Evolutionary conservation across 37 sponge, comb jelly and placozoan species (phyloP).

Genomic region (Theonella swinhoei): DNA sequence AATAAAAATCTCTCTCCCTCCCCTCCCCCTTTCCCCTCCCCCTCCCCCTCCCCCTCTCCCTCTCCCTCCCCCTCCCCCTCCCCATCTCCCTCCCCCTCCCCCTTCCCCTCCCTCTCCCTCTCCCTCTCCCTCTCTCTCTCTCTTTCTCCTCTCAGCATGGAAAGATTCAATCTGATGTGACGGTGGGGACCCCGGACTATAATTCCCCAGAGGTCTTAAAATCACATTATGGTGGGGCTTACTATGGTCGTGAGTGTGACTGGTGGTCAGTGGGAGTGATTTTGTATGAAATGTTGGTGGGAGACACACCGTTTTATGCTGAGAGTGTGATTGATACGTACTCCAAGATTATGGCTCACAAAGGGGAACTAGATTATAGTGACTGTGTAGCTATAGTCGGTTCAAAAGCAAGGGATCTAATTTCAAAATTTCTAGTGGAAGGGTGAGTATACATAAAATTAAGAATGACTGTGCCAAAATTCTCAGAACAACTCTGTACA

Average conservation of each 20-base stretch:
- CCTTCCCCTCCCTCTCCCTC: not conserved
- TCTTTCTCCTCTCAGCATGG: slow-evolving; percentile 69
- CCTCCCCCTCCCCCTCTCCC: not conserved
- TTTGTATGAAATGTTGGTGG: slow-evolving; percentile 93
- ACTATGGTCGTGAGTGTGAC: slow-evolving; percentile 97
- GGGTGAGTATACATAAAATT: slow-evolving; percentile 71
- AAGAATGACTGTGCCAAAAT: too few species aligned
- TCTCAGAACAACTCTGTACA: too few species aligned
- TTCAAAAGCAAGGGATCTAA: slow-evolving; percentile 74
- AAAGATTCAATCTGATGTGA: slow-evolving; percentile 83
- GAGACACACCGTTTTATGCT: slow-evolving; percentile 97
- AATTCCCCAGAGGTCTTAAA: slow-evolving; percentile 96
- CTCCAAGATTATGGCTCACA: slow-evolving; percentile 96
- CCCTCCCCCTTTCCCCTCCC: not conserved
- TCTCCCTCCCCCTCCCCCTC: not conserved
- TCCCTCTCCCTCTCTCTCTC: not conserved
- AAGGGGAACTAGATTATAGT: slow-evolving; percentile 77
- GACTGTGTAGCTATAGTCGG: slow-evolving; percentile 67
- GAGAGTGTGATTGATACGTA: slow-evolving; percentile 95
- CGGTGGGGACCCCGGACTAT: slow-evolving; percentile 99
- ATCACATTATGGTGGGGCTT: slow-evolving; percentile 89
- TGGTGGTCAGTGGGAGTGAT: slow-evolving; percentile 99
- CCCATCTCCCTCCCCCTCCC: not conserved
- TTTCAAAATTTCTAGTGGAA: slow-evolving; percentile 66
- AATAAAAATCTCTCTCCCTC: not conserved